A percentile compares a stretch with the other conserved stretches of the same genome.
phyloP scores from a whole-genome alignment of 2,113 vertebrate genomes.

The Lepus americanus region DNA sequence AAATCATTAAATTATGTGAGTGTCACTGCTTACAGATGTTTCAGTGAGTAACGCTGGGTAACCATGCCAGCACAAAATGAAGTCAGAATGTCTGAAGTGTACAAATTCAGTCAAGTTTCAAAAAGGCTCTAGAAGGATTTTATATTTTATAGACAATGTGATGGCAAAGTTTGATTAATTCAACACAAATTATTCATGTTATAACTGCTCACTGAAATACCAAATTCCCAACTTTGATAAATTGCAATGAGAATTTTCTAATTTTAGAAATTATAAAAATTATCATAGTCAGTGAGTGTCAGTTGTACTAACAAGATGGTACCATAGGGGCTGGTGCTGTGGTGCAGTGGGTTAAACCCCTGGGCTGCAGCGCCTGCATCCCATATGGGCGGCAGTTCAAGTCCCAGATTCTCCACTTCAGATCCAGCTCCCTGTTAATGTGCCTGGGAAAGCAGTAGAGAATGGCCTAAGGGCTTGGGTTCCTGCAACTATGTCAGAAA shows the following conservation, averaged over 20 bases:
- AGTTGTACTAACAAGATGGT: background rate
- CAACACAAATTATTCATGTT: conserved; percentile 52
- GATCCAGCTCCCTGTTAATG: no score
- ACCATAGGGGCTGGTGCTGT: background rate
- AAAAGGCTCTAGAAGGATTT: background rate
- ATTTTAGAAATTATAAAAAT: background rate
- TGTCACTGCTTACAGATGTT: background rate
- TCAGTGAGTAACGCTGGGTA: conserved; percentile 20
- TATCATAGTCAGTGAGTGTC: background rate
- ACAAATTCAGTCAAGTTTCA: conserved; percentile 11
- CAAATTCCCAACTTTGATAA: conserved; percentile 50
- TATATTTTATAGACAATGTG: conserved; percentile 37
- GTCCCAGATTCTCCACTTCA: no score
- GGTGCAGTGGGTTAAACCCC: no score
- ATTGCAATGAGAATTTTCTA: conserved; percentile 12
- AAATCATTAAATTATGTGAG: conserved; percentile 67
- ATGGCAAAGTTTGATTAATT: conserved; percentile 62
- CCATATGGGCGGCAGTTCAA: no score
- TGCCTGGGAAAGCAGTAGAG: no score
- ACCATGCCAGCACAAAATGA: background rate
- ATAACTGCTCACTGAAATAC: conserved; percentile 16
- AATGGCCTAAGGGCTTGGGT: no score
- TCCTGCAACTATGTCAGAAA: no score
- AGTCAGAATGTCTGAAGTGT: conserved; percentile 53
- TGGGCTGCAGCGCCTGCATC: no score